These are phyloP conservation scores for Xestia ashworthii DNA, from an alignment of 2,888 invertebrate genomes.

Conservation along the genomic window DNA sequence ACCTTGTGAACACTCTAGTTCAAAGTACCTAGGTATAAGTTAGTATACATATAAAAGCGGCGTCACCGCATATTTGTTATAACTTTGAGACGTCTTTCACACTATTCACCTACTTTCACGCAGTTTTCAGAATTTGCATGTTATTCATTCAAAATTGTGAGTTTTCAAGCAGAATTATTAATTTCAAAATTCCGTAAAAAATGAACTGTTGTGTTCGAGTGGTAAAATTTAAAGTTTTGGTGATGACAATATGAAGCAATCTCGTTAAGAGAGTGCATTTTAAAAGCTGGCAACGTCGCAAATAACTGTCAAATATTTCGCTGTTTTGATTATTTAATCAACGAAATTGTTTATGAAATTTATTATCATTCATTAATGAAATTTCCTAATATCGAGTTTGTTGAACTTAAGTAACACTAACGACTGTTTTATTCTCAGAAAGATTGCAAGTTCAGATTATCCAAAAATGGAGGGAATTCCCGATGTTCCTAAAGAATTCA, in stretches of 20 bases:
- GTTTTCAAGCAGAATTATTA: neutral
- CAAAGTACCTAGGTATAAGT: neutral
- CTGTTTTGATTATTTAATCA: neutral
- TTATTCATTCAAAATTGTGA: neutral
- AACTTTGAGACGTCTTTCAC: constrained; percentile 7
- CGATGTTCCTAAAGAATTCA: constrained; percentile 63
- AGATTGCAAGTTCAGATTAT: neutral
- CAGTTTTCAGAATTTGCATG: neutral
- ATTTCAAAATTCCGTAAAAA: neutral
- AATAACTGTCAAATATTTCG: neutral
- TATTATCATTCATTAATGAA: neutral
- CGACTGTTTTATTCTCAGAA: neutral
- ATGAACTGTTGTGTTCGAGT: neutral
- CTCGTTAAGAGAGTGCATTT: neutral
- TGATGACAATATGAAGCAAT: neutral
- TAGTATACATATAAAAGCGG: constrained; percentile 36
- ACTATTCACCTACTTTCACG: neutral
- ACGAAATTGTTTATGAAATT: too few relatives aligned
- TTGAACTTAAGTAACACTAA: neutral
- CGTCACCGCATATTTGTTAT: constrained; percentile 10
- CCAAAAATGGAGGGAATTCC: constrained; percentile 54
- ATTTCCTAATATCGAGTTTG: neutral
- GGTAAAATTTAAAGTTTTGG: neutral
- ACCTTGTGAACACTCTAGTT: constrained; percentile 29
- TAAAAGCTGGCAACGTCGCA: neutral